Evolutionary conservation across 1,140 invertebrate genomes (phyloP).

Genomic region (Ericerus pela): DNA sequence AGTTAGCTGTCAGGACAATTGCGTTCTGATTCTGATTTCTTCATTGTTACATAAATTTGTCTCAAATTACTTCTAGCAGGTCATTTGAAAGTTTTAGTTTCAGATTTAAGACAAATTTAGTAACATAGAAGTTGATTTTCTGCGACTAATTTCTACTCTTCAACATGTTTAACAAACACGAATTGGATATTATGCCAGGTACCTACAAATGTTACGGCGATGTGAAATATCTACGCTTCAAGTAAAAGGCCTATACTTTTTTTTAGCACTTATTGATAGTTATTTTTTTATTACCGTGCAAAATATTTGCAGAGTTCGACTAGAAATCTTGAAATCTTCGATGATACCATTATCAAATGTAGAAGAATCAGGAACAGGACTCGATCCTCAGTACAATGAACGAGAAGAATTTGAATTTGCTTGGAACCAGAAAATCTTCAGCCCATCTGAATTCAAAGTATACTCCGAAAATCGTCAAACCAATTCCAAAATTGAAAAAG

Average conservation of each 20-base stretch:
- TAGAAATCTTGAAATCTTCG: not conserved
- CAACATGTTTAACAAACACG: slow-evolving; percentile 4
- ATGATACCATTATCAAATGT: slow-evolving; percentile 4
- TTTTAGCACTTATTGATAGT: not conserved
- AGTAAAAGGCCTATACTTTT: not conserved
- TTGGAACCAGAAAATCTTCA: slow-evolving; percentile 4
- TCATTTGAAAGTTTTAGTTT: no score
- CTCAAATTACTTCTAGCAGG: no score
- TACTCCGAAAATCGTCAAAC: not conserved
- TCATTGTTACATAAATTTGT: no score
- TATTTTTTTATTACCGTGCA: not conserved
- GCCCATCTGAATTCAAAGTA: not conserved
- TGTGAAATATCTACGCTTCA: slow-evolving; percentile 1
- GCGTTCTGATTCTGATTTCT: no score
- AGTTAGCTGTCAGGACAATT: no score
- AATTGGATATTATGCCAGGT: slow-evolving; percentile 3
- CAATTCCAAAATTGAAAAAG: not conserved
- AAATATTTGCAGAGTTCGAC: not conserved
- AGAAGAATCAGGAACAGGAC: not conserved
- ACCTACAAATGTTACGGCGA: slow-evolving; percentile 2
- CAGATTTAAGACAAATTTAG: no score
- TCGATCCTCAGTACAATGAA: slow-evolving; percentile 4
- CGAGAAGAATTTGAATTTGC: slow-evolving; percentile 4
- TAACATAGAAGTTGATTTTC: no score
- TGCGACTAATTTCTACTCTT: no score